Conservation (phyloP, 2,113 vertebrate genomes). For the Prochilodus magdalenae region DNA sequence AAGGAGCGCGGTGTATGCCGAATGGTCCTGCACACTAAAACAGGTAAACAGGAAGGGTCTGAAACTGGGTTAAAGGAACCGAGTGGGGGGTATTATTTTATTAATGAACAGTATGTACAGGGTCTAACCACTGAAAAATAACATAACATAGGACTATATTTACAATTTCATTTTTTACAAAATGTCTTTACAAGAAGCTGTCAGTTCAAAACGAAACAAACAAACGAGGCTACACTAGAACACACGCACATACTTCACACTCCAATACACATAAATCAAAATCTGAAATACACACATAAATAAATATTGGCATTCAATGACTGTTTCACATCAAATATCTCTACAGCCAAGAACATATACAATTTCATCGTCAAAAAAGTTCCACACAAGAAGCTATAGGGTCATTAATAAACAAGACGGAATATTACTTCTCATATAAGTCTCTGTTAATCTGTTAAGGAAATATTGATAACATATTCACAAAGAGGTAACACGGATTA, state of each 20-base stretch:
- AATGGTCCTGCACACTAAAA: neutral
- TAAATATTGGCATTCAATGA: slow-evolving; percentile 93
- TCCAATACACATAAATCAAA: slow-evolving; percentile 83
- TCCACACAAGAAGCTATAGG: slow-evolving; percentile 77
- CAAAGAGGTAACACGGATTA: slow-evolving; percentile 79
- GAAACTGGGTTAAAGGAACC: slow-evolving; percentile 58
- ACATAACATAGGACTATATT: slow-evolving; percentile 86
- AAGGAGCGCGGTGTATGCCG: slow-evolving; percentile 41
- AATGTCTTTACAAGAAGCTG: slow-evolving; percentile 84
- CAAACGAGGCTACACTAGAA: slow-evolving; percentile 64
- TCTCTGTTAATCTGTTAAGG: slow-evolving; percentile 85
- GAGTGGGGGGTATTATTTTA: slow-evolving; percentile 85
- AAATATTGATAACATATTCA: slow-evolving; percentile 82
- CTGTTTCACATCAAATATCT: slow-evolving; percentile 81
- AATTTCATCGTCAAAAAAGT: slow-evolving; percentile 70
- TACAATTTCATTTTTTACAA: slow-evolving; percentile 92
- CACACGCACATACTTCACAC: slow-evolving; percentile 75
- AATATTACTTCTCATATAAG: slow-evolving; percentile 79
- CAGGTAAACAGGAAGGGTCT: neutral
- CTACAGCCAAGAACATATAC: slow-evolving; percentile 84
- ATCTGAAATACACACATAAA: slow-evolving; percentile 88
- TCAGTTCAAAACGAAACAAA: slow-evolving; percentile 73
- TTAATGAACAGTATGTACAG: slow-evolving; percentile 92
- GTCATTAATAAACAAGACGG: slow-evolving; percentile 81
- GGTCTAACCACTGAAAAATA: slow-evolving; percentile 86